phyloP scores from a whole-genome alignment of 2,888 invertebrate genomes.

The Cephus pygmeus region DNA sequence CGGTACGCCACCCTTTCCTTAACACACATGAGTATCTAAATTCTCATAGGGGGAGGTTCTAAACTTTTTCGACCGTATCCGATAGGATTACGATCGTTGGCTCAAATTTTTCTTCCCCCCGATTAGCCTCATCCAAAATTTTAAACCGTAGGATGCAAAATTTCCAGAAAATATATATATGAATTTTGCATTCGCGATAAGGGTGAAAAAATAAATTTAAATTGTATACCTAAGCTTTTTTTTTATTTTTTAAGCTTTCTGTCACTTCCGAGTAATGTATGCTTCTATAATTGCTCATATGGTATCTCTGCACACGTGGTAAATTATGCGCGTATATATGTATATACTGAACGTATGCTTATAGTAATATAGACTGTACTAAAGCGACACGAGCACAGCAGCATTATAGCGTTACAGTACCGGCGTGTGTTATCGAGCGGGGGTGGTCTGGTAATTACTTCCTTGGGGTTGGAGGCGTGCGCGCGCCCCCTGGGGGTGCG shows the following conservation, averaged over 20 bases:
- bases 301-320: neutral
- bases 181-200: neutral
- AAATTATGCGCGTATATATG: neutral
- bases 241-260: neutral
- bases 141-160: no score
- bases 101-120: neutral
- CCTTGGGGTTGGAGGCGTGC: constrained; percentile 58
- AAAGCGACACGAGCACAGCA: neutral
- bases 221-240: neutral
- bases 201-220: neutral
- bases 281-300: neutral
- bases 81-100: neutral
- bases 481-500: constrained; percentile 59
- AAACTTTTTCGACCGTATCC: neutral
- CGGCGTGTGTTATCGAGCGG: constrained; percentile 58
- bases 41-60: neutral
- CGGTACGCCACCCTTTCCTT: neutral
- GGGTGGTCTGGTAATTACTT: constrained; percentile 60
- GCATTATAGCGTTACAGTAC: constrained; percentile 22
- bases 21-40: neutral
- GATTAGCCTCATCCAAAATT: neutral
- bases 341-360: neutral
- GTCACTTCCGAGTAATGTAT: neutral
- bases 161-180: neutral
- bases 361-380: neutral